Percentiles rank a stretch among this genome's conserved stretches.
These are phyloP conservation scores for Sipha maydis DNA, from an alignment of 2,888 invertebrate genomes.

Conservation along the genomic window DNA sequence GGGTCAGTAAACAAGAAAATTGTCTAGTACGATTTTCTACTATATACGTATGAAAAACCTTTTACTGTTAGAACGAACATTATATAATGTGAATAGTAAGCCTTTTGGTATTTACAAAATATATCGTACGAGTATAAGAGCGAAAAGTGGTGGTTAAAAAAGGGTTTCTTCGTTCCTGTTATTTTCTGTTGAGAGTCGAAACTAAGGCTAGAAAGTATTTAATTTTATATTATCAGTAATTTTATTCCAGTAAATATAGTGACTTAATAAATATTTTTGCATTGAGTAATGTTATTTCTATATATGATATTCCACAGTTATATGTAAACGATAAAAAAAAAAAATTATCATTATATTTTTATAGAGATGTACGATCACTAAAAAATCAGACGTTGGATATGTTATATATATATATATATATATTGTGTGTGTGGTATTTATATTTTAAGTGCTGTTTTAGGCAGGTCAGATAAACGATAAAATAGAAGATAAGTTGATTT, in stretches of 20 bases:
- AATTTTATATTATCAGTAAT: slow-evolving; percentile 33
- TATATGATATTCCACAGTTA: too few relatives aligned
- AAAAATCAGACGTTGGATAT: background rate
- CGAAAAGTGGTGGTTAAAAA: slow-evolving; percentile 41
- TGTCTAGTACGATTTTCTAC: slow-evolving; percentile 36
- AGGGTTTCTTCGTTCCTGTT: slow-evolving; percentile 2
- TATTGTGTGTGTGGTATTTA: background rate
- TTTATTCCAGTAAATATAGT: background rate
- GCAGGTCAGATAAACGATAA: background rate
- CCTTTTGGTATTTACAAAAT: slow-evolving; percentile 53
- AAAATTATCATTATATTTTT: too few relatives aligned
- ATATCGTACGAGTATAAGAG: background rate
- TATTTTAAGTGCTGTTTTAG: background rate
- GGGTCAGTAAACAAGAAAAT: slow-evolving; percentile 54
- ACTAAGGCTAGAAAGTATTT: background rate
- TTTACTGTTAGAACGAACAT: slow-evolving; percentile 34
- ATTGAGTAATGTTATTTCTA: background rate
- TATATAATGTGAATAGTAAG: slow-evolving; percentile 40
- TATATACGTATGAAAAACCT: slow-evolving; percentile 25
- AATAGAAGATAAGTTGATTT: too few relatives aligned
- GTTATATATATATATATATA: too few relatives aligned
- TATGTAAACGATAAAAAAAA: too few relatives aligned
- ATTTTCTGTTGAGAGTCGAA: background rate
- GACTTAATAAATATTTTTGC: background rate
- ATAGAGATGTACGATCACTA: background rate